Conservation (phyloP, 1,140 invertebrate genomes). For the Cherax destructor region DNA sequence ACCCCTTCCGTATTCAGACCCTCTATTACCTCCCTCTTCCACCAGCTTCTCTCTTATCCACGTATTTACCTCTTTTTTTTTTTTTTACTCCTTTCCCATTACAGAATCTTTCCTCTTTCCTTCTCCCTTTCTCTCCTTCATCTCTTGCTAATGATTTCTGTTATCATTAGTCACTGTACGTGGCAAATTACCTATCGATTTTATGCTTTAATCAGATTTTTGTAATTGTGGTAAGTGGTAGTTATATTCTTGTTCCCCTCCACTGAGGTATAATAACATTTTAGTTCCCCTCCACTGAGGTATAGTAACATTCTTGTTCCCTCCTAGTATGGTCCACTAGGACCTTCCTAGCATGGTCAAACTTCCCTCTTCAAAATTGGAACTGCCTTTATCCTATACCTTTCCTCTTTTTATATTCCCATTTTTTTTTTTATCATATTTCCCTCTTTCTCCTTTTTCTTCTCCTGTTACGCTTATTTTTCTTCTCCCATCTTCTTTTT, state of each 20-base stretch:
- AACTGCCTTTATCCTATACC: not conserved
- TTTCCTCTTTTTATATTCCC: not conserved
- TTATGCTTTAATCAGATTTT: not conserved
- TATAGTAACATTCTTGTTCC: not conserved
- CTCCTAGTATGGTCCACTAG: not conserved
- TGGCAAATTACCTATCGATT: conserved; percentile 1
- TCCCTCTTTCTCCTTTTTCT: not conserved
- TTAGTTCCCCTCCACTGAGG: not conserved
- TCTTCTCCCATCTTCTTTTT: not conserved
- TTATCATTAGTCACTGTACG: not conserved
- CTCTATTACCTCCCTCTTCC: not conserved
- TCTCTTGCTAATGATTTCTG: not conserved
- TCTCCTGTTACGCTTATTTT: not conserved
- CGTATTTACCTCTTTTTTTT: not conserved
- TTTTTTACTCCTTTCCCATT: not conserved
- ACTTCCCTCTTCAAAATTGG: too few relatives aligned
- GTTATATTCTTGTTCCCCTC: too few relatives aligned
- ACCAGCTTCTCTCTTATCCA: not conserved
- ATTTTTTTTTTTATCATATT: not conserved
- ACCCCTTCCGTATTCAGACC: not conserved
- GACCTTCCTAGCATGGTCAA: too few relatives aligned
- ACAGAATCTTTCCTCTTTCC: not conserved
- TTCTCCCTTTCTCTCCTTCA: not conserved
- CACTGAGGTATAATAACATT: not conserved
- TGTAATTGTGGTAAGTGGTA: not conserved